phyloP scores from a whole-genome alignment of 2,888 invertebrate species.

The Caenorhabditis sp. region DNA sequence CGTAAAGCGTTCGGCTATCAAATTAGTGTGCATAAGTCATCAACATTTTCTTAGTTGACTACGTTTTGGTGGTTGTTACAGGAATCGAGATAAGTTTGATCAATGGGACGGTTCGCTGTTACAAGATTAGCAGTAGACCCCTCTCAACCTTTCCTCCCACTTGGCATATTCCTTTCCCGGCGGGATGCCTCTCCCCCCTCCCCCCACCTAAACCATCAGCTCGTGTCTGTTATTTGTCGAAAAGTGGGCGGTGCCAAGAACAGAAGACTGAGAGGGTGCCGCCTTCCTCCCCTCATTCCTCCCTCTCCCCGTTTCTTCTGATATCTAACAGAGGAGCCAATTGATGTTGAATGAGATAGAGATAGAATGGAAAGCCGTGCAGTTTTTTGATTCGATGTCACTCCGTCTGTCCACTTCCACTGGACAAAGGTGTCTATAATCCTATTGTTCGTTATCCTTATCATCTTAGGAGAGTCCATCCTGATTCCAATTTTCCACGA shows the following conservation, averaged over 20 bases:
- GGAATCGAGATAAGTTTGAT: too few relatives aligned
- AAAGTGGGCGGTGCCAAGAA: slow-evolving; percentile 49
- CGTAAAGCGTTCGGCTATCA: too few relatives aligned
- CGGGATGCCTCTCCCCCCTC: slow-evolving; percentile 7
- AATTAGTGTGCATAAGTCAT: too few relatives aligned
- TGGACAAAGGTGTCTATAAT: slow-evolving; percentile 31
- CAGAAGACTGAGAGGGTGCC: slow-evolving; percentile 28
- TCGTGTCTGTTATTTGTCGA: slow-evolving; percentile 58
- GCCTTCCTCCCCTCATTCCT: slow-evolving; percentile 16
- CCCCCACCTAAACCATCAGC: slow-evolving; percentile 16
- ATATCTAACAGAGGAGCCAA: slow-evolving; percentile 52
- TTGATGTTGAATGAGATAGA: slow-evolving; percentile 44
- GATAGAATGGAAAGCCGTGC: slow-evolving; percentile 38
- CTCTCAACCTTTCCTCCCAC: background rate
- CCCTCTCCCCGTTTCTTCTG: slow-evolving; percentile 34
- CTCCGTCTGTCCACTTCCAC: slow-evolving; percentile 32
- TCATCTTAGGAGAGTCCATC: slow-evolving; percentile 34
- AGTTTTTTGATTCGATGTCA: slow-evolving; percentile 61
- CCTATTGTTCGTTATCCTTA: slow-evolving; percentile 52
- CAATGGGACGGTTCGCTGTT: too few relatives aligned
- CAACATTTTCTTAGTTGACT: too few relatives aligned
- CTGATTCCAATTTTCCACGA: slow-evolving; percentile 26
- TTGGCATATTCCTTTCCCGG: background rate
- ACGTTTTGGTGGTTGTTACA: too few relatives aligned
- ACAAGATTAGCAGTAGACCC: too few relatives aligned